Base-by-base conservation (phyloP, 2,888 invertebrate genomes). In the Acleris holmiana region DNA sequence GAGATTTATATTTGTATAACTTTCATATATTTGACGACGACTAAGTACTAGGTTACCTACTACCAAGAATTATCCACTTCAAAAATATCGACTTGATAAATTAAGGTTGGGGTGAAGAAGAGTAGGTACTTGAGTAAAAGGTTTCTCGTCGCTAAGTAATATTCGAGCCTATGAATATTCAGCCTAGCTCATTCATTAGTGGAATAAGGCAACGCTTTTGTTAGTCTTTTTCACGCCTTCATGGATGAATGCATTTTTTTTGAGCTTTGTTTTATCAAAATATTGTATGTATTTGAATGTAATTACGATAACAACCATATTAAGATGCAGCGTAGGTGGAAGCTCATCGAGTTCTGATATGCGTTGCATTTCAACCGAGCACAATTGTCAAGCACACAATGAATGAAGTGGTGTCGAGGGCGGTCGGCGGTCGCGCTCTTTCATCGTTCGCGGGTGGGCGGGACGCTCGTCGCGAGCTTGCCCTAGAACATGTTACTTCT, bases 331-430 rank as follows among this genome's bases (percentile, higher is more conserved):
- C 18, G 29, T 41, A 17, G 18, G 51, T 51, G 13, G 23, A 25
- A 50, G 46, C 57, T 46, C 62, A 57, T 63, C 57, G 46, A 64
- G 53, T 41, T 48, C 53, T 58, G 40, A 57, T 51, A 64, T 58
- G 48, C 58, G 64, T 25, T 58, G 58, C 53, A 58, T 64, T 59
- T 57, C 61, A 61, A 59, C 48, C 29, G 51, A 55, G 87, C 87
- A 86, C 86, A 85, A 82, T 83, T n/a, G n/a, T n/a, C n/a, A n/a
- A n/a, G n/a, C n/a, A 88, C 87, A 86, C 86, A 85, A 82, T 83
- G 85, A 85, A 85, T 88, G 84, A 86, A 89, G 86, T 85, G 84
- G 76, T 74, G 69, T 75, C 71, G 53, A 35, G 85, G 80, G 83
- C 79, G 81, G 76, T 76, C 75, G 77, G 74, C 68, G 62, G 48